These are phyloP conservation scores for Pionites leucogaster DNA, from an alignment of 2,113 vertebrate species.

Conservation along the genomic window DNA sequence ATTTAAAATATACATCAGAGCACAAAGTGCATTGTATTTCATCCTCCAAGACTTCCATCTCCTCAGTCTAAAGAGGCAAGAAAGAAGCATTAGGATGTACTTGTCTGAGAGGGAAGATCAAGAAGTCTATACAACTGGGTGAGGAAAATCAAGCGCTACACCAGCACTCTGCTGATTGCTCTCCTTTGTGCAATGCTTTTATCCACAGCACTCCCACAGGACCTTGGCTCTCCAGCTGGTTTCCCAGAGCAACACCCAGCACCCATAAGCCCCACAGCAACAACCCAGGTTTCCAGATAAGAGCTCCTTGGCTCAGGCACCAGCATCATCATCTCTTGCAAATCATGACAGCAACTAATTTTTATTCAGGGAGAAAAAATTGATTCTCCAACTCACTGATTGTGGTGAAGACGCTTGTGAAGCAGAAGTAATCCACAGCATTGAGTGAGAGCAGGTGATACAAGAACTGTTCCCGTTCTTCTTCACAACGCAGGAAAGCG, in stretches of 20 bases:
- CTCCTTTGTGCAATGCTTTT: not conserved
- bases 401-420: constrained; percentile 94
- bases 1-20: not conserved
- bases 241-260: constrained; percentile 2
- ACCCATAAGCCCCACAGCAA: not conserved
- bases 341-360: not conserved
- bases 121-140: not conserved
- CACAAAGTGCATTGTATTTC: not conserved
- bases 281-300: not conserved
- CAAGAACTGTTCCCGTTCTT: constrained; percentile 96
- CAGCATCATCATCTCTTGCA: not conserved
- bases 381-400: constrained; percentile 80
- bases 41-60: not conserved
- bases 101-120: not conserved
- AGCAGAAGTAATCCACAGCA: constrained; percentile 98
- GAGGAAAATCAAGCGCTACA: not conserved
- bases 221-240: not conserved
- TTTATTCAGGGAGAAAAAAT: not conserved
- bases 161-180: not conserved
- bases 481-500: constrained; percentile 94
- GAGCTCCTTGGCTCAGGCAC: not conserved
- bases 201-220: not conserved
- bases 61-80: not conserved
- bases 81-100: not conserved
- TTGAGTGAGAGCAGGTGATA: constrained; percentile 97